Percentiles rank a stretch among this genome's conserved stretches.
Evolutionary conservation across 2,113 vertebrate species (phyloP).

Genomic region (Onychorhynchus coronatus): DNA sequence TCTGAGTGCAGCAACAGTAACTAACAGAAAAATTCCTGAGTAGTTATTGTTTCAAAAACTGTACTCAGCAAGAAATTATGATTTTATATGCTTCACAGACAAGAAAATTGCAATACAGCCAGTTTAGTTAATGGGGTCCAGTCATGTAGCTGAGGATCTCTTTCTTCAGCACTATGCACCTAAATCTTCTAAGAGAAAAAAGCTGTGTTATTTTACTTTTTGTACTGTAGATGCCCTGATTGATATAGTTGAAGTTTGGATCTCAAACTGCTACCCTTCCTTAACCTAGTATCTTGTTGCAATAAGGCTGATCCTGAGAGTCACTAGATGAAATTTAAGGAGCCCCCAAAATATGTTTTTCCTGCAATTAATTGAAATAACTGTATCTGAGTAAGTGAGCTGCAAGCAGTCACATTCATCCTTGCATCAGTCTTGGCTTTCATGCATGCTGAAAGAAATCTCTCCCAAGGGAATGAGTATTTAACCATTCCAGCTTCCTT

Average conservation of each 20-base stretch:
- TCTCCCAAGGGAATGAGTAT: not conserved
- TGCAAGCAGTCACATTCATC: not conserved
- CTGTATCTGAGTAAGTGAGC: not conserved
- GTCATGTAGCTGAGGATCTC: not conserved
- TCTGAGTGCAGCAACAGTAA: not conserved
- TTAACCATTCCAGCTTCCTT: slow-evolving; percentile 24
- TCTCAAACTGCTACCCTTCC: not conserved
- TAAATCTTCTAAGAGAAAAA: not conserved
- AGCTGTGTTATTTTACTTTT: not conserved
- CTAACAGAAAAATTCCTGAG: not conserved
- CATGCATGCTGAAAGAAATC: not conserved
- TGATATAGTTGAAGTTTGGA: not conserved
- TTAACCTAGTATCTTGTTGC: not conserved
- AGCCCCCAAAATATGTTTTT: not conserved
- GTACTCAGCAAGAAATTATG: not conserved
- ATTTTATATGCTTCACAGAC: not conserved
- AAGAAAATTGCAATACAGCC: not conserved
- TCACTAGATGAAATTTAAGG: not conserved
- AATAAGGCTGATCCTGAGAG: not conserved
- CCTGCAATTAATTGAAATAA: not conserved
- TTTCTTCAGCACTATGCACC: not conserved
- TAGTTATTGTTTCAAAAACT: not conserved
- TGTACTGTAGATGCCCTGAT: not conserved
- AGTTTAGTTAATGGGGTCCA: not conserved
- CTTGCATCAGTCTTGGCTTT: not conserved